Percentiles rank a stretch among this genome's conserved stretches.
Evolutionary conservation across 2,797 vertebrate species (phyloP).

Genomic region (Cynodonichthys magdalenae): DNA sequence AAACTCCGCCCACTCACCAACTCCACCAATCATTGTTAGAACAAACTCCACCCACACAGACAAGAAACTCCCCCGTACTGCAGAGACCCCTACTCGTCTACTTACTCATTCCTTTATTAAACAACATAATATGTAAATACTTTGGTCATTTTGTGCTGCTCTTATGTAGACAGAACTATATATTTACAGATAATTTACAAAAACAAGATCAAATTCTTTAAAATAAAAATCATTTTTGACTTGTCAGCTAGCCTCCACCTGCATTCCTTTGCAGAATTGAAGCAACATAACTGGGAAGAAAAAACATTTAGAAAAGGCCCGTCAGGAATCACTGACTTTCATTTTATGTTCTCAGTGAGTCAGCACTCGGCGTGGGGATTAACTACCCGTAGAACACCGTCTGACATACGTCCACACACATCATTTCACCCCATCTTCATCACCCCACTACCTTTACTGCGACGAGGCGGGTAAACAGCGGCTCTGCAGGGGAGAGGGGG

Average conservation of each 20-base stretch:
- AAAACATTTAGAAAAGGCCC: slow-evolving; percentile 36
- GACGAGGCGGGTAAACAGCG: slow-evolving; percentile 63
- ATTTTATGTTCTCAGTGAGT: slow-evolving; percentile 31
- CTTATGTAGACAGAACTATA: no score
- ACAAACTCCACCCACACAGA: no score
- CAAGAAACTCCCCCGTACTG: no score
- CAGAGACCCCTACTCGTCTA: no score
- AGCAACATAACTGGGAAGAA: neutral
- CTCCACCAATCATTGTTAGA: no score
- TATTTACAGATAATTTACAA: no score
- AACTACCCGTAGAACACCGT: slow-evolving; percentile 28
- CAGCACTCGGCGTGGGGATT: slow-evolving; percentile 27
- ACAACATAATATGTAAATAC: no score
- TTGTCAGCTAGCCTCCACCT: neutral
- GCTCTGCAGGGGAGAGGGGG: slow-evolving; percentile 35
- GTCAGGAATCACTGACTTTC: slow-evolving; percentile 45
- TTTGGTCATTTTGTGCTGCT: no score
- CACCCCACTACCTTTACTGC: slow-evolving; percentile 47
- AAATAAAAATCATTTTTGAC: no score
- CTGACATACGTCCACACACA: slow-evolving; percentile 15
- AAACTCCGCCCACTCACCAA: no score
- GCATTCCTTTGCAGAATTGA: neutral
- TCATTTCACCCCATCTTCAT: slow-evolving; percentile 24
- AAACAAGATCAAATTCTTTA: no score
- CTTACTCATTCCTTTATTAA: no score